Base-by-base conservation (phyloP, 2,888 invertebrate species). In the Harmothoe impar region DNA sequence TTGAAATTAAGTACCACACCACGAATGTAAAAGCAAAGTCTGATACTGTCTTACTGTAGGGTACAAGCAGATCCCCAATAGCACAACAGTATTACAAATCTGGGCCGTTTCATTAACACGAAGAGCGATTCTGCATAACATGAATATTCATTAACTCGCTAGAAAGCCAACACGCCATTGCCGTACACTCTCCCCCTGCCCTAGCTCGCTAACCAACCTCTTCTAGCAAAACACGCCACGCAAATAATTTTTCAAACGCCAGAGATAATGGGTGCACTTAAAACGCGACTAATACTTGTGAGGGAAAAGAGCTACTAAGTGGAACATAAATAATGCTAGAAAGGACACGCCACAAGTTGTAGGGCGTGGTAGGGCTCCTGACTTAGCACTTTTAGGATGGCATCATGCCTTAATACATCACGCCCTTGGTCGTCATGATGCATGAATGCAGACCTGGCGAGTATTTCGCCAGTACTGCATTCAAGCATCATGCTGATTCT, bases 251-350 rank as follows among this genome's bases (percentile, higher is more conserved):
- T 81, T 81, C 35, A 81, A 43, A 81, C 33, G 81, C 81, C 43
- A 43, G 35, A 43, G 54, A 54, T 86, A 31, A 86, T 86, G 56
- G 29, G 25, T n/a, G 86, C 86, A 86, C 86, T 86, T 86, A 86
- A 86, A 86, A 25, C 31, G 52, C 29, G 31, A 20, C 86, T 54
- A 56, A 86, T 86, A 52, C 56, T 54, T 25, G 56, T 25, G 54
- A 54, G 54, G 43, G 56, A 86, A 86, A 86, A 86, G 52, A 86
- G 52, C 54, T 15, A 29, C 54, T 86, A 86, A 86, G 52, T 86
- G 86, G 86, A 86, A 86, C 54, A 86, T 86, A 86, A 86, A 86
- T 86, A 86, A 86, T 84, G 51, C 23, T 12, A 43, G 15, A 20
- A 23, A 43, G 84, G 10, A 43, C 84, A 84, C 51, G 84, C 51